Evolutionary conservation across 2,797 vertebrate genomes (phyloP).

Genomic region (Muraenolepis orangiensis): DNA sequence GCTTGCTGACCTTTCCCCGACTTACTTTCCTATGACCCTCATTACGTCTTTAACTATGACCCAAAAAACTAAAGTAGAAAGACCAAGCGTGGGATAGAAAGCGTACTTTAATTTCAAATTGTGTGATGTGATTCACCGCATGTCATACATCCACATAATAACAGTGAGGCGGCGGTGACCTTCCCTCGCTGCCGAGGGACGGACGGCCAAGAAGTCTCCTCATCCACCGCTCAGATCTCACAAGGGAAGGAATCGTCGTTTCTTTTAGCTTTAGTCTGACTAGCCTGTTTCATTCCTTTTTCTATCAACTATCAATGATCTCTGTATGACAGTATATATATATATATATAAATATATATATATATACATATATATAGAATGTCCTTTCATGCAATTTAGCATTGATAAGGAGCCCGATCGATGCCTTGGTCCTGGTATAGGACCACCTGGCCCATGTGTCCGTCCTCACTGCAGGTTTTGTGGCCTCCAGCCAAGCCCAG

Average conservation of each 20-base stretch:
- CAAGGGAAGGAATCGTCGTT: not conserved
- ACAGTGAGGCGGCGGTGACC: conserved; percentile 10
- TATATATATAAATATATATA: too few relatives aligned
- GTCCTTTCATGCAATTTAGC: not conserved
- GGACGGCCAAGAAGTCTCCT: not conserved
- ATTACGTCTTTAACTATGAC: conserved; percentile 72
- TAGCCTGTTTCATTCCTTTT: not conserved
- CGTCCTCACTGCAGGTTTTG: too few relatives aligned
- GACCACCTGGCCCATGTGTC: too few relatives aligned
- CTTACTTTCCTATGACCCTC: conserved; percentile 67
- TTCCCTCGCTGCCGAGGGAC: not conserved
- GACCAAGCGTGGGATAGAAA: conserved; percentile 73
- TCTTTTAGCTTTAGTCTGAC: not conserved
- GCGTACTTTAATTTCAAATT: conserved; percentile 34
- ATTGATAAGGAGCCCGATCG: not conserved
- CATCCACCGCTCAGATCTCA: not conserved
- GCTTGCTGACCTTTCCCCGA: conserved; percentile 75
- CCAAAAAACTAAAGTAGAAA: conserved; percentile 65
- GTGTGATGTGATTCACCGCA: conserved; percentile 57
- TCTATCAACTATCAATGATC: not conserved
- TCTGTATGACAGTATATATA: not conserved
- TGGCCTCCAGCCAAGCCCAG: not conserved
- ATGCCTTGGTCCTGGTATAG: not conserved
- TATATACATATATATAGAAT: too few relatives aligned
- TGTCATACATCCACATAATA: conserved; percentile 40